These are phyloP conservation scores for Drosophila incognita DNA, from an alignment of 2,888 invertebrate species.

Conservation along the genomic window DNA sequence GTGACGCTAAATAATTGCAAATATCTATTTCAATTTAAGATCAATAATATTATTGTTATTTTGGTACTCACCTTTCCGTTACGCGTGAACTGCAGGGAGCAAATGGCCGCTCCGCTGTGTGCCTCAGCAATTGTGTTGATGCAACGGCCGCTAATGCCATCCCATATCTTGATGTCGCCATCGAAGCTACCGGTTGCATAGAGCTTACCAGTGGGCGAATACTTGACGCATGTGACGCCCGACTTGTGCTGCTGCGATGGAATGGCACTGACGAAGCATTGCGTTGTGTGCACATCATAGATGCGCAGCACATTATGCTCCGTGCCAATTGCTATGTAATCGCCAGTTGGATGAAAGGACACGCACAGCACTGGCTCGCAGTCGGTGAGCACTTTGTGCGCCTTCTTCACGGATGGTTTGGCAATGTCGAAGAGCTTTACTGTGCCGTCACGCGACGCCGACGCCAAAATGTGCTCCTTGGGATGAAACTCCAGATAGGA, in stretches of 20 bases:
- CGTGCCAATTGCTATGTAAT: slow-evolving; percentile 96
- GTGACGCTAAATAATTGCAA: not conserved
- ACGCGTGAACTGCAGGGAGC: slow-evolving; percentile 96
- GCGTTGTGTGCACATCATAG: slow-evolving; percentile 97
- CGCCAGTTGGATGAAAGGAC: slow-evolving; percentile 97
- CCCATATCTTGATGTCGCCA: slow-evolving; percentile 98
- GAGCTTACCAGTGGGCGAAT: slow-evolving; percentile 85
- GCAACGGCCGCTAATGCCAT: slow-evolving; percentile 96
- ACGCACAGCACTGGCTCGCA: slow-evolving; percentile 95
- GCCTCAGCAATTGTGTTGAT: slow-evolving; percentile 97
- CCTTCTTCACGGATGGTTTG: slow-evolving; percentile 99
- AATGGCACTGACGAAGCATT: slow-evolving; percentile 97
- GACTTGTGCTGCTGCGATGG: slow-evolving; percentile 93
- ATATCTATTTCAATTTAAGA: not conserved
- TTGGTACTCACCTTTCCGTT: slow-evolving; percentile 93
- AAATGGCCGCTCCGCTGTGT: slow-evolving; percentile 97
- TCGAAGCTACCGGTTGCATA: slow-evolving; percentile 95
- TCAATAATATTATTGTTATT: not conserved
- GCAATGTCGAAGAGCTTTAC: slow-evolving; percentile 99
- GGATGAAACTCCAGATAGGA: slow-evolving; percentile 99
- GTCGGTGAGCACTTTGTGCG: slow-evolving; percentile 97
- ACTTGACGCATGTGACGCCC: slow-evolving; percentile 91
- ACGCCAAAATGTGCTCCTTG: slow-evolving; percentile 95
- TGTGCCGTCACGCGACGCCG: slow-evolving; percentile 97
- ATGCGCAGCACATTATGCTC: slow-evolving; percentile 95